These are phyloP conservation scores for Metalampra italica DNA, from an alignment of 2,888 invertebrate genomes.

Conservation along the genomic window DNA sequence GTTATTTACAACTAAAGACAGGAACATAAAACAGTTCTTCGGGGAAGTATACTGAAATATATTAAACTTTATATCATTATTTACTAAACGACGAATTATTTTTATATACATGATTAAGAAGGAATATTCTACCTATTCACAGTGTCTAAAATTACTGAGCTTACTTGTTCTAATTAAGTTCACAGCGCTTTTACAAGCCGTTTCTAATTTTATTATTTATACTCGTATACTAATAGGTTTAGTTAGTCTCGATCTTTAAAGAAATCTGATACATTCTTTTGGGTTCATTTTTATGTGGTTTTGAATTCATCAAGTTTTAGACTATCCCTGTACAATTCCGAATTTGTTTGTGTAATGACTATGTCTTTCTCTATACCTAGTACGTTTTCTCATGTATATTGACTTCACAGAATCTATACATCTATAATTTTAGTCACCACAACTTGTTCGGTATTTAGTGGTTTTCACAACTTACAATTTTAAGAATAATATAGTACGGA, in stretches of 20 bases:
- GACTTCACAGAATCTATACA: constrained; percentile 21
- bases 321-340: constrained; percentile 77
- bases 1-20: constrained; percentile 73
- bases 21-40: constrained; percentile 77
- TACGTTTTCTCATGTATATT: constrained; percentile 7
- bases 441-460: constrained; percentile 43
- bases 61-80: constrained; percentile 65
- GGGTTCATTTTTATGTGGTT: constrained; percentile 25
- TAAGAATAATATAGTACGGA: constrained; percentile 57
- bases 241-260: constrained; percentile 26
- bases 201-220: constrained; percentile 33
- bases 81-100: constrained; percentile 48
- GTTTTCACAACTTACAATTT: constrained; percentile 46
- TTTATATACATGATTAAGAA: constrained; percentile 66
- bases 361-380: background rate
- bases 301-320: constrained; percentile 43
- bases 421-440: constrained; percentile 48
- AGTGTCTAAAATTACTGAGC: constrained; percentile 59
- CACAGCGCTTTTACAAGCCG: constrained; percentile 65
- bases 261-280: constrained; percentile 41
- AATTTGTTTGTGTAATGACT: constrained; percentile 44
- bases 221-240: constrained; percentile 18
- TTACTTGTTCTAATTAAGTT: constrained; percentile 49
- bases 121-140: constrained; percentile 60
- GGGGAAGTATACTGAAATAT: constrained; percentile 69